Evolutionary conservation across 2,113 vertebrate genomes (phyloP), one percentile per base, ranked within the genome.

Genomic region (Puntigrus tetrazona): DNA sequence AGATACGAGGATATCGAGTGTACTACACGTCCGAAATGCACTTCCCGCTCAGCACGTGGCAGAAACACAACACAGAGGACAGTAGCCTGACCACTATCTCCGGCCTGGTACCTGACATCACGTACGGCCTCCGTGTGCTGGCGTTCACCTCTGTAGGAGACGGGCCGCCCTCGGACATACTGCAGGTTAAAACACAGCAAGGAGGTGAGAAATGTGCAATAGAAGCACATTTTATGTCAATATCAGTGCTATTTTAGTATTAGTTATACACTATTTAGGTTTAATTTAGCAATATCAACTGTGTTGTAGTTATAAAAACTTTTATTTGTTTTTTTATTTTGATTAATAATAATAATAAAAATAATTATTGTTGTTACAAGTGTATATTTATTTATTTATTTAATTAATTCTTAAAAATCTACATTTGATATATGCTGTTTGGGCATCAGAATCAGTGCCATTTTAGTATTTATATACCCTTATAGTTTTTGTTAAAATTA

Each of bases 141-240:
- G 97, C 95, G 80, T 99, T 98, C 88, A 99, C 98, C 0, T 96
- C 97, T 0, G 96, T 98, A 88, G 98, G 98, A 0, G 97, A 99
- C 0, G 97, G 98, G 0, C 98, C 98, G 0, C 96, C 95, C 9
- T 99, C 97, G 0, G 95, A 96, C 65, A 89, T 95, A 85, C 95
- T 99, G 90, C 97, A 97, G 90, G 96, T 99, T 91, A 98, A 98
- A 93, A 96, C 96, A 0, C 96, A 98, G 90, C 97, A 97, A 88
- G 97, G 98, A 89, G 98, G 98, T 99, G 91, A 72, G 97, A 90
- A 74, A 3, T 57, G 85, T 9, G 27, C 13, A 55, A 55, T 55
- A 22, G 22, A 55, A 55, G 18, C 50, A 52, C 16, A 45, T 45
- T n/a, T n/a, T 16, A 52, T 52, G 20, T 55, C 50, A 2, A 55